Base-by-base conservation (phyloP, 2,797 vertebrate species). In the Sciaenops ocellatus region DNA sequence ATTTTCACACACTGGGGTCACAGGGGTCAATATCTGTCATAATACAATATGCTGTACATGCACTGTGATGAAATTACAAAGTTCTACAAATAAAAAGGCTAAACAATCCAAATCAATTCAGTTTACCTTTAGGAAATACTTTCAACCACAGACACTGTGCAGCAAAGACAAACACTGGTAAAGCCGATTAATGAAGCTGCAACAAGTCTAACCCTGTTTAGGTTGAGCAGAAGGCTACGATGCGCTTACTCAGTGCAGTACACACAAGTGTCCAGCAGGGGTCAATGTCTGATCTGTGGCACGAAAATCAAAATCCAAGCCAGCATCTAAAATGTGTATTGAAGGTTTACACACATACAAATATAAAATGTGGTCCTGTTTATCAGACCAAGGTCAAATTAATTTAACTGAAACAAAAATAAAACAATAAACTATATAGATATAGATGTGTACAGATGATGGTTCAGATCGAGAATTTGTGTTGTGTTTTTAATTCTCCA, bases 251-350 rank as follows among this genome's bases (percentile, higher is more conserved):
- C 16, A 0, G 18, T 81, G 85, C 63, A 44, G 4, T 86, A 18
- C 60, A 28, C 7, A 50, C 52, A 44, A 18, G 9, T 76, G 69
- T 28, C 83, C 91, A 92, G 88, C 84, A 89, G 91, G 52, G 79
- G 81, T 3, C 28, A 47, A 73, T 82, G 46, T 65, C 3, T 4
- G 26, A 1, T 3, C 54, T 7, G 24, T 2, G 55, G 5, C 20
- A 30, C 0, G 4, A 10, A n/a, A n/a, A 64, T 5, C 18, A 0
- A 46, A 51, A 46, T 5, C 22, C 9, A 46, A 48, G 9, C 5
- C n/a, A 44, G 28, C 22, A 3, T 11, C 41, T 42, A 2, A 22
- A n/a, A 42, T 22, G 34, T 30, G 11, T 22, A 1, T 38, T 52
- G 6, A 10, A 7, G 22, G 16, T 51, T 59, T 17, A 44, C 11